Conservation (phyloP, 2,113 vertebrate genomes). For the Oryzias curvinotus region DNA sequence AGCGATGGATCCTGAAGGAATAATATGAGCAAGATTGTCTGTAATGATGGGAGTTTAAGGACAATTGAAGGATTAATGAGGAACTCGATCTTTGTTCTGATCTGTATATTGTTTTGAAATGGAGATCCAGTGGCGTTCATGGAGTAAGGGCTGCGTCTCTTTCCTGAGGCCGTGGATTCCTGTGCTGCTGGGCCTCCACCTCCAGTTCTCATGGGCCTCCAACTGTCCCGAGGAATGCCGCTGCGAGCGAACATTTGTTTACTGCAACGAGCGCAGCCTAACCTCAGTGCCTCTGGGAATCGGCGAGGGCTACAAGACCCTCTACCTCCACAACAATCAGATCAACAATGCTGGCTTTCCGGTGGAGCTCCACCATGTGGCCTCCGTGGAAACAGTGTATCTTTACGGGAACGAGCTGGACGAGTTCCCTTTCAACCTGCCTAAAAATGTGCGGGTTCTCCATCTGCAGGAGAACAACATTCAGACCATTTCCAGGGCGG, state of each 20-base stretch:
- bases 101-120: slow-evolving; percentile 71
- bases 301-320: slow-evolving; percentile 91
- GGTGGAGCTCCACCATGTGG: slow-evolving; percentile 86
- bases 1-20: no score
- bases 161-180: slow-evolving; percentile 87
- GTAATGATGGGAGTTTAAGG: no score
- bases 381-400: slow-evolving; percentile 91
- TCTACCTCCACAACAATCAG: slow-evolving; percentile 98
- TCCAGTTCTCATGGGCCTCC: slow-evolving; percentile 81
- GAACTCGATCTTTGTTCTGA: no score
- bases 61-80: no score
- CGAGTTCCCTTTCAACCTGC: slow-evolving; percentile 92
- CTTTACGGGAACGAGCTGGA: slow-evolving; percentile 93
- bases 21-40: no score
- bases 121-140: slow-evolving; percentile 83
- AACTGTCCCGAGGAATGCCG: slow-evolving; percentile 90
- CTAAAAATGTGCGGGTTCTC: slow-evolving; percentile 88
- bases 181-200: slow-evolving; percentile 83
- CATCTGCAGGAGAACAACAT: slow-evolving; percentile 96
- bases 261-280: slow-evolving; percentile 94
- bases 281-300: slow-evolving; percentile 96
- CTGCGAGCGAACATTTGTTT: slow-evolving; percentile 92
- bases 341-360: slow-evolving; percentile 97
- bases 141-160: slow-evolving; percentile 82
- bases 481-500: slow-evolving; percentile 88